Evolutionary conservation across 2,113 vertebrate genomes (phyloP), one percentile per base, ranked within the genome.

Genomic region (Daboia siamensis): DNA sequence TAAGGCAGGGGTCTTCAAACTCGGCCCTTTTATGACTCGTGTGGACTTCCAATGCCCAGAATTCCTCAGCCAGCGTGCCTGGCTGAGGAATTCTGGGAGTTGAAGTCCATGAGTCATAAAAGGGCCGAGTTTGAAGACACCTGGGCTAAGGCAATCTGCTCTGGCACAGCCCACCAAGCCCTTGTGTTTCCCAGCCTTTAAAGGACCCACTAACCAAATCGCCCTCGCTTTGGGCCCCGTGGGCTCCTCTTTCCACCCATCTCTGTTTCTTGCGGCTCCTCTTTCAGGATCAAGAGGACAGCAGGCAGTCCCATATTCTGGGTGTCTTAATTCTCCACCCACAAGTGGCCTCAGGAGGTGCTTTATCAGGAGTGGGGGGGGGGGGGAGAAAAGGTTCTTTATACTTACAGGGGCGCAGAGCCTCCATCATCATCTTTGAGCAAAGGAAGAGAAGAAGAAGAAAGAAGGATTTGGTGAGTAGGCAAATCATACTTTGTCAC

Each of bases 401-500:
- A 21, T 94, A 99, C 99, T 99, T 96, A 99, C 99, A 99, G 97
- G 0, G 99, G 99, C 56, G 99, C 98, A 24, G 99, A 97, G 74
- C 99, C 99, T 95, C 98, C 97, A 96, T 99, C 99, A 0, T 99
- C 99, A 91, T 99, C 99, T 99, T 96, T 92, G 21, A 48, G 0
- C 1, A 9, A 13, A 7, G 84, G 86, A n/a, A 52, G 55, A 92
- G 57, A 80, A 26, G 91, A 59, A 54, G 13, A 92, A 55, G 46
- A 64, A 15, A 1, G 44, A 11, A 2, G 1, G 52, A 4, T 33
- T 17, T 0, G 0, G 3, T 5, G 1, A 39, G 69, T 7, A 21
- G 10, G 0, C 57, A 9, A 0, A 0, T 0, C 64, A 39, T 0
- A 9, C n/a, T 44, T 1, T 90, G 1, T 17, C 29, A 80, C 12